Percentiles rank a stretch among this genome's conserved stretches.
These are phyloP conservation scores for Egretta garzetta DNA, from an alignment of 2,113 vertebrate genomes.

Conservation along the genomic window DNA sequence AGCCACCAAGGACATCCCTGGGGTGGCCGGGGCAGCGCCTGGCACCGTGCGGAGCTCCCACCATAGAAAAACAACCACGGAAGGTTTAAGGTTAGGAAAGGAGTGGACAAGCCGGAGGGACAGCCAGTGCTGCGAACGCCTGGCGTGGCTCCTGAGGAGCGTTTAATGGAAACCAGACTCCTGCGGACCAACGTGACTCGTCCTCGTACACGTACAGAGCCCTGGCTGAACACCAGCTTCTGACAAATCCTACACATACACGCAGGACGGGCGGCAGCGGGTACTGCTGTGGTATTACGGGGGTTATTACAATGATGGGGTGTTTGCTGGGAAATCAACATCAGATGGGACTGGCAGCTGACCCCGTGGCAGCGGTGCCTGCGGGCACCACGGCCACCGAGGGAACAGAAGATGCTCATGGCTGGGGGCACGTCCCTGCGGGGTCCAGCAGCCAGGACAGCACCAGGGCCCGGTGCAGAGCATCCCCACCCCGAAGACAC, in stretches of 20 bases:
- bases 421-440: rapidly evolving
- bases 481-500: background rate
- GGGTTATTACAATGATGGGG: background rate
- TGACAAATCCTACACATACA: background rate
- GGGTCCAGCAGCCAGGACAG: background rate
- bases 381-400: background rate
- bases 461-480: background rate
- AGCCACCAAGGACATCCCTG: background rate
- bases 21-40: background rate
- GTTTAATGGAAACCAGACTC: slow-evolving; percentile 47
- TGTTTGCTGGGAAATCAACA: background rate
- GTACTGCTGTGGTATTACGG: background rate
- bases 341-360: background rate
- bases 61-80: background rate
- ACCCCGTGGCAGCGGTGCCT: background rate
- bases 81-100: background rate
- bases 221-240: background rate
- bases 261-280: background rate
- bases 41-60: rapidly evolving
- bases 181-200: background rate
- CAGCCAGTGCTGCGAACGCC: background rate
- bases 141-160: background rate
- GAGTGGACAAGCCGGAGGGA: background rate
- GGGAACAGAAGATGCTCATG: background rate
- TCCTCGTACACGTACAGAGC: background rate